Evolutionary conservation across 2,888 invertebrate species (phyloP).

Genomic region (Chrysina gloriosa): DNA sequence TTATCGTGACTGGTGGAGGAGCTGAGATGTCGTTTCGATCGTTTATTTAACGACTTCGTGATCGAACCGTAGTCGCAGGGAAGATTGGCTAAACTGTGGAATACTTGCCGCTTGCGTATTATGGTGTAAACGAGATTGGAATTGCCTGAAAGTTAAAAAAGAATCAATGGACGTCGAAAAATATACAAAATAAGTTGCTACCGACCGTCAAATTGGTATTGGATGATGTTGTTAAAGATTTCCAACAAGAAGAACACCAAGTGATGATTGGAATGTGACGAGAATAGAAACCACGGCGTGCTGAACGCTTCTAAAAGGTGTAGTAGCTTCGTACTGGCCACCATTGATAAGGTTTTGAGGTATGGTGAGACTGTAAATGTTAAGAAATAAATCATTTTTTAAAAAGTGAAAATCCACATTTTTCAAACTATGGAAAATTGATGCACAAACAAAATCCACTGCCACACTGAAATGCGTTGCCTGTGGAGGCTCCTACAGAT

Average conservation of each 20-base stretch:
- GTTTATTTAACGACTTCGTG: constrained; percentile 77
- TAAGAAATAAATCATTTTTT: constrained; percentile 32
- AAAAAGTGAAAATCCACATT: background rate
- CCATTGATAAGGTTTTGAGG: constrained; percentile 98
- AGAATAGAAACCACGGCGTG: constrained; percentile 99
- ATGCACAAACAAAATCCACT: too few species aligned
- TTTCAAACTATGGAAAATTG: too few species aligned
- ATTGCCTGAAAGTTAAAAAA: constrained; percentile 74
- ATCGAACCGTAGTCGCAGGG: constrained; percentile 94
- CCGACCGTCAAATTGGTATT: constrained; percentile 97
- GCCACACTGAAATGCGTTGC: too few species aligned
- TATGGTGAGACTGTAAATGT: constrained; percentile 90
- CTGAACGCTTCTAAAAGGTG: constrained; percentile 98
- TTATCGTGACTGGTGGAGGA: constrained; percentile 55
- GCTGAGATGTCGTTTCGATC: constrained; percentile 60
- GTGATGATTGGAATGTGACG: constrained; percentile 96
- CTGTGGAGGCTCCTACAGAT: too few species aligned
- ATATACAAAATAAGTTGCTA: constrained; percentile 1
- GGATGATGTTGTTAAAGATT: constrained; percentile 99
- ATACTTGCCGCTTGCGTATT: constrained; percentile 97
- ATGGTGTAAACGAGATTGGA: constrained; percentile 99
- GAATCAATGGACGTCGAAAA: background rate
- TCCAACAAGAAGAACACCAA: constrained; percentile 98
- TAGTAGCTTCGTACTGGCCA: constrained; percentile 95
- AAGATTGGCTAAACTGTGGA: constrained; percentile 96